Percentiles rank a stretch among this genome's conserved stretches.
Conservation (phyloP, 2,113 vertebrate species). For the Neolamprologus sp. region DNA sequence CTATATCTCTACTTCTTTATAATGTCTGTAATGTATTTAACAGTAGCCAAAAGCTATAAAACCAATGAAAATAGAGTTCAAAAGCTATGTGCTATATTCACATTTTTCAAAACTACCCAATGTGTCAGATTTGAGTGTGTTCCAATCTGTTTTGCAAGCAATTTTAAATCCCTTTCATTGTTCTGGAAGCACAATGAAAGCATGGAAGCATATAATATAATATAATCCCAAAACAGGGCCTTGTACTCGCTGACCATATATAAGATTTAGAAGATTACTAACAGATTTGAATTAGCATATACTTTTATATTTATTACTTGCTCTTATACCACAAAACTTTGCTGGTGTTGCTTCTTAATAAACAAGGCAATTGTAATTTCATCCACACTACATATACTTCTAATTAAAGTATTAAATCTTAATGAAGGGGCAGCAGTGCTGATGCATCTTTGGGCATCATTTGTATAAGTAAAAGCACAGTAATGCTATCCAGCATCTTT, state of each 20-base stretch:
- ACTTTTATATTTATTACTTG: neutral
- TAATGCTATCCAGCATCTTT: rapidly evolving
- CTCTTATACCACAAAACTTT: neutral
- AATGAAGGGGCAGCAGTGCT: neutral
- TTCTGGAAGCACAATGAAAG: neutral
- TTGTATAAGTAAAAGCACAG: neutral
- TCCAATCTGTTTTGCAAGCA: neutral
- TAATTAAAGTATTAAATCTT: neutral
- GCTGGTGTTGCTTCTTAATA: neutral
- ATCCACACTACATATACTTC: neutral
- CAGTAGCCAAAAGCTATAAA: neutral
- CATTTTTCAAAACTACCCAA: neutral
- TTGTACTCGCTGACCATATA: neutral
- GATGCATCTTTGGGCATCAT: neutral
- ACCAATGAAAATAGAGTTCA: neutral
- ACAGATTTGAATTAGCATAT: neutral
- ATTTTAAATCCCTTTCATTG: neutral
- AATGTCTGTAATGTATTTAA: neutral
- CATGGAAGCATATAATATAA: neutral
- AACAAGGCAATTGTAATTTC: neutral
- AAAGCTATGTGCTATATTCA: neutral
- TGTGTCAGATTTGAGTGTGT: neutral
- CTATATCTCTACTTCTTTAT: neutral
- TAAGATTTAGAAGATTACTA: neutral
- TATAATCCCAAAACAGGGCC: neutral